These are phyloP conservation scores for Drosophila murphyi DNA, from an alignment of 1,140 invertebrate species.

Conservation along the genomic window DNA sequence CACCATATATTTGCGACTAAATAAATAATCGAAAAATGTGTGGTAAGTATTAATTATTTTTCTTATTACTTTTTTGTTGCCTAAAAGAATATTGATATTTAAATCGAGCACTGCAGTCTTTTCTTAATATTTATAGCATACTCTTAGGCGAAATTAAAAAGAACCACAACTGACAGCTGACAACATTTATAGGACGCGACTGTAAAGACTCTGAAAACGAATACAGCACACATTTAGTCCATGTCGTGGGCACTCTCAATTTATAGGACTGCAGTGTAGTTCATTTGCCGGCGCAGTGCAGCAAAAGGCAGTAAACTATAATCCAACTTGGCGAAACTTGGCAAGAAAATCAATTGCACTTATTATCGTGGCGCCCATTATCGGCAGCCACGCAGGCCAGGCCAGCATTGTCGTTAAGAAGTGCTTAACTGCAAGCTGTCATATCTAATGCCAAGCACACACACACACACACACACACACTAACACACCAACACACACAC, in stretches of 20 bases:
- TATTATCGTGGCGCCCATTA: constrained; percentile 63
- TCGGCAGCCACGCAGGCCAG: constrained; percentile 62
- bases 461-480: constrained; percentile 26
- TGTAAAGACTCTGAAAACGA: not conserved
- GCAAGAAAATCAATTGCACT: constrained; percentile 76
- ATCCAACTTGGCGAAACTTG: constrained; percentile 40
- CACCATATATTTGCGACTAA: too few species aligned
- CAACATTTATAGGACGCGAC: not conserved
- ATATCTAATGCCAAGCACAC: constrained; percentile 64
- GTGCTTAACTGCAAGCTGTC: constrained; percentile 79
- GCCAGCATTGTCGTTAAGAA: constrained; percentile 67
- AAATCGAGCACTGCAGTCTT: not conserved
- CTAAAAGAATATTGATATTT: not conserved
- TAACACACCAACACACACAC: constrained; percentile 44
- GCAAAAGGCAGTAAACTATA: constrained; percentile 25
- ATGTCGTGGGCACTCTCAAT: not conserved
- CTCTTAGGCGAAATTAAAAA: constrained; percentile 3
- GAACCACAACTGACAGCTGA: not conserved
- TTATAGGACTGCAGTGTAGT: not conserved
- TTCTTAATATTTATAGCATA: constrained; percentile 3
- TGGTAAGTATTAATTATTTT: too few species aligned
- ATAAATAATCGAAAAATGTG: too few species aligned
- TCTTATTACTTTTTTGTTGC: too few species aligned
- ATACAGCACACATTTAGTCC: too few species aligned
- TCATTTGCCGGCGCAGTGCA: not conserved